These are phyloP conservation scores for Bradypodion pumilum DNA, from an alignment of 2,797 vertebrate genomes.

Conservation along the genomic window DNA sequence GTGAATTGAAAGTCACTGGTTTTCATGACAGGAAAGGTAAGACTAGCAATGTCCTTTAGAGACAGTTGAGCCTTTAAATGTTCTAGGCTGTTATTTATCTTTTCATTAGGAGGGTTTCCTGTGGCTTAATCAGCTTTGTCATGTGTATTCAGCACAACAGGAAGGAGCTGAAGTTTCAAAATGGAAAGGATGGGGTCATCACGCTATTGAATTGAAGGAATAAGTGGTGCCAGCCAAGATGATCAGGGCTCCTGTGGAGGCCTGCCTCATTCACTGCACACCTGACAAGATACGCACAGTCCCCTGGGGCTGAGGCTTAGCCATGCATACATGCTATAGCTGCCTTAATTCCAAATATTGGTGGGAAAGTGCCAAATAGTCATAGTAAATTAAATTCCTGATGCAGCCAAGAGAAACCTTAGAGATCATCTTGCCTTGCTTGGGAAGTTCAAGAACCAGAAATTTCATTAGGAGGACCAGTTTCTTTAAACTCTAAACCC, in stretches of 20 bases:
- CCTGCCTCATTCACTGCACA: constrained; percentile 48
- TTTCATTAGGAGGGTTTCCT: constrained; percentile 29
- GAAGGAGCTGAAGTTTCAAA: constrained; percentile 41
- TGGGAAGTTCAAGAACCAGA: not conserved
- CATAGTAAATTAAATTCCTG: constrained; percentile 53
- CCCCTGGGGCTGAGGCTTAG: constrained; percentile 48
- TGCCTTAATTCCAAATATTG: constrained; percentile 57
- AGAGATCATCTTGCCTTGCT: constrained; percentile 42
- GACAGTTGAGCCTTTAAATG: no score
- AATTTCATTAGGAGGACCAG: not conserved
- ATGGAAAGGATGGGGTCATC: constrained; percentile 9
- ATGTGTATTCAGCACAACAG: constrained; percentile 13
- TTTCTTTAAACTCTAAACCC: constrained; percentile 41
- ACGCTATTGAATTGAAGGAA: constrained; percentile 51
- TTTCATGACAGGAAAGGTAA: not conserved
- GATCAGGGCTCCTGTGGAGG: constrained; percentile 39
- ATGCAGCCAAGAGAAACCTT: constrained; percentile 42
- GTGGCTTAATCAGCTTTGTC: constrained; percentile 26
- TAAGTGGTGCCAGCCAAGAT: not conserved
- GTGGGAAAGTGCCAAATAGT: constrained; percentile 53
- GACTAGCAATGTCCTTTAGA: not conserved
- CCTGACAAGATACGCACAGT: constrained; percentile 51
- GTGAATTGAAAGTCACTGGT: not conserved
- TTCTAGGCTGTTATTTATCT: constrained; percentile 4
- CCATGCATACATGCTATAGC: constrained; percentile 59